Percentiles rank a stretch among this genome's conserved stretches.
Evolutionary conservation across 2,797 vertebrate genomes (phyloP).

Genomic region (Pangasius macronema): DNA sequence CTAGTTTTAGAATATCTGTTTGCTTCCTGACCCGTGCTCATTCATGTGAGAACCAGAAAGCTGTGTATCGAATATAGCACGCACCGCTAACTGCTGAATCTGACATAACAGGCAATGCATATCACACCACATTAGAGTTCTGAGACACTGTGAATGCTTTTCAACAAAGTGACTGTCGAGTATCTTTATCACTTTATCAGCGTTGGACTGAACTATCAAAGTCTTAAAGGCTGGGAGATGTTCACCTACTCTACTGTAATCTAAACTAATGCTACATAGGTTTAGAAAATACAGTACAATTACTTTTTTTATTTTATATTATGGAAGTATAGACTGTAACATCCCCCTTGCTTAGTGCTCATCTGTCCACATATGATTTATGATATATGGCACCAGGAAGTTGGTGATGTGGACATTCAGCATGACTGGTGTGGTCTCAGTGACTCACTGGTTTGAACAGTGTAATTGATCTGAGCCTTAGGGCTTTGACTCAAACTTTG

Average conservation of each 20-base stretch:
- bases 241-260: background rate
- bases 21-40: conserved; percentile 19
- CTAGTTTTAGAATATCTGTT: background rate
- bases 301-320: background rate
- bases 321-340: background rate
- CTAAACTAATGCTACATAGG: too few relatives aligned
- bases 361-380: background rate
- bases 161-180: conserved; percentile 27
- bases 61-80: background rate
- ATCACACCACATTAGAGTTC: background rate
- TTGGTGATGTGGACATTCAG: background rate
- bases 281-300: background rate
- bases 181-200: background rate
- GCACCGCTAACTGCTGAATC: background rate
- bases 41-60: background rate
- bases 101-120: conserved; percentile 12
- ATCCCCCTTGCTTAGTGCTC: background rate
- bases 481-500: conserved; percentile 13
- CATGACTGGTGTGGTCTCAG: background rate
- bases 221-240: too few relatives aligned
- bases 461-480: conserved; percentile 3
- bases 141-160: conserved; percentile 22
- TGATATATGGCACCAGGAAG: conserved; percentile 12
- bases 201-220: background rate
- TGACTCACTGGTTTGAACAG: conserved; percentile 27